Base-by-base conservation (phyloP, 2,888 invertebrate species). In the Eumerus sabulonum region DNA sequence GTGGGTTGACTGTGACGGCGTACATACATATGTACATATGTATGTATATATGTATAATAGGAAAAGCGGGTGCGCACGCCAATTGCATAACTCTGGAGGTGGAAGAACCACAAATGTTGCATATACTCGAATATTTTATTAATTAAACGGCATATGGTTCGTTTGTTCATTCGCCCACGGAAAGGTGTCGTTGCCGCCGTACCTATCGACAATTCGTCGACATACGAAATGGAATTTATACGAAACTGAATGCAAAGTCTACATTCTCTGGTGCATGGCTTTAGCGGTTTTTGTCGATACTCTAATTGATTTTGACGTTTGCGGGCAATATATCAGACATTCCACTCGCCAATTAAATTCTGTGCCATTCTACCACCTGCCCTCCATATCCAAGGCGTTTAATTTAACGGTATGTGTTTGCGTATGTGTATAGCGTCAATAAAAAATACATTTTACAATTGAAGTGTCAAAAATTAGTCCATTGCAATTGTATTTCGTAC, bases 301-400 rank as follows among this genome's bases (percentile, higher is more conserved):
- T 54, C 56, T 76, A 76, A 76, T 76, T 76, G 71, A 76, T 71
- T 76, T 71, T 53, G 71, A 76, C 62, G 54, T 71, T 70, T 56
- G 48, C 53, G 54, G 40, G 48, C 59, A 47, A 45, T 76, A 50
- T 27, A 27, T 27, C 27, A 27, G 27, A 27, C 27, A 27, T 27
- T 27, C 27, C 27, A 27, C 3, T 27, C 3, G 2, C 27, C 27
- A 27, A 7, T 27, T 27, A 27, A 4, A 27, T 27, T 27, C 27
- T 27, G 27, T 27, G 27, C 27, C 27, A 27, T 60, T 14, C 45
- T 59, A 63, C 62, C 44, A 54, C 17, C 35, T 19, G 27, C 2
- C 14, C 35, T 51, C 1, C 14, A 0, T 51, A 17, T 16, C 47
- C 47, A 17, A 1, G 5, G 5, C 40, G 50, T 27, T 4, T 27